These are phyloP conservation scores for Neosilurus mollespiculum DNA, from an alignment of 2,797 vertebrate genomes.

Conservation along the genomic window DNA sequence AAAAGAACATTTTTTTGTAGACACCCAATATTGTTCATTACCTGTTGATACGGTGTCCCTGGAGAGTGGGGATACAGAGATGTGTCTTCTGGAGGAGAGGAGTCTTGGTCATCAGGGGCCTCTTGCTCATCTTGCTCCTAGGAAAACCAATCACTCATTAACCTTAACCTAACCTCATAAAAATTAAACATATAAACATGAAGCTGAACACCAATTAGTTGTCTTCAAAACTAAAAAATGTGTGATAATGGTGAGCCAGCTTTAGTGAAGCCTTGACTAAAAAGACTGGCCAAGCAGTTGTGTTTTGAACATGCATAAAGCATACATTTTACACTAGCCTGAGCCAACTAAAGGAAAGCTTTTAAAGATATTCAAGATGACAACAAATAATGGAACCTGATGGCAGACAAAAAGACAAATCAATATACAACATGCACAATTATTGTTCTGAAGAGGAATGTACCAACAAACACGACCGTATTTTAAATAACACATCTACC, in stretches of 20 bases:
- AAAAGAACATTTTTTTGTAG: neutral
- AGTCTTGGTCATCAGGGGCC: constrained; percentile 95
- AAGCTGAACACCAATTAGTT: neutral
- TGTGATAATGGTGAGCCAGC: neutral
- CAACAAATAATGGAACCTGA: constrained; percentile 16
- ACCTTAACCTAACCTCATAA: neutral
- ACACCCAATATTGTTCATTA: constrained; percentile 55
- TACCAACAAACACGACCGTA: neutral
- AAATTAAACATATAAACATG: neutral
- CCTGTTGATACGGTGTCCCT: constrained; percentile 97
- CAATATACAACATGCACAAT: constrained; percentile 21
- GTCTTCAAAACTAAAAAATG: neutral
- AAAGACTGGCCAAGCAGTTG: neutral
- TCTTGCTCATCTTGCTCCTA: constrained; percentile 98
- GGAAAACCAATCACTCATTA: constrained; percentile 53
- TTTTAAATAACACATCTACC: neutral
- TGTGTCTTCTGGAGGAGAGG: constrained; percentile 97
- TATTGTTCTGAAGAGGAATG: neutral
- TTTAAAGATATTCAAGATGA: constrained; percentile 3
- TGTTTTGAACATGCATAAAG: neutral
- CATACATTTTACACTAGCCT: neutral
- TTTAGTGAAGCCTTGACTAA: neutral
- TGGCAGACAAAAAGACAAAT: constrained; percentile 32
- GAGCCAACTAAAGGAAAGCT: neutral
- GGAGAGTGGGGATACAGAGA: constrained; percentile 96